Evolutionary conservation across 2,888 invertebrate genomes (phyloP).

Genomic region (Hyalella azteca): DNA sequence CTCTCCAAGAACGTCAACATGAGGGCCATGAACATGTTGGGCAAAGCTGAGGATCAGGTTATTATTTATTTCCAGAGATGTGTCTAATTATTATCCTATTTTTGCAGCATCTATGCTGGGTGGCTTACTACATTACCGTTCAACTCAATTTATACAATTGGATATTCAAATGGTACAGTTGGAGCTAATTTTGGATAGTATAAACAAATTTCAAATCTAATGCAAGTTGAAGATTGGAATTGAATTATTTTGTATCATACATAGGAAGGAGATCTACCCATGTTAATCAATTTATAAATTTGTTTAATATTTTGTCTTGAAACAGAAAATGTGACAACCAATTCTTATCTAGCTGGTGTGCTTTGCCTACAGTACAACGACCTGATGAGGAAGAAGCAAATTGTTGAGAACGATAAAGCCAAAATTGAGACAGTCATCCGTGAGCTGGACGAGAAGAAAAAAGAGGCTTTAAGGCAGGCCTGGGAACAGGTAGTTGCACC

Average conservation of each 20-base stretch:
- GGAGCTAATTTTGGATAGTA: too few relatives aligned
- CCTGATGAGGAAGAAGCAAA: conserved; percentile 73
- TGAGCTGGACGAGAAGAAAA: conserved; percentile 90
- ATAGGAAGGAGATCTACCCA: too few relatives aligned
- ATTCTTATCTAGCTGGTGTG: too few relatives aligned
- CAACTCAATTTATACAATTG: too few relatives aligned
- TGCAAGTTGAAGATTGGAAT: not conserved
- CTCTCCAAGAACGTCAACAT: conserved; percentile 78
- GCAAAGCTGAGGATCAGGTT: conserved; percentile 84
- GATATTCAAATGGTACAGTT: too few relatives aligned
- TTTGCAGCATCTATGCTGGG: not conserved
- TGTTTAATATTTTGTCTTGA: too few relatives aligned
- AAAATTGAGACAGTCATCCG: conserved; percentile 80
- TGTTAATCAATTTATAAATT: too few relatives aligned
- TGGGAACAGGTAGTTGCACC: conserved; percentile 69
- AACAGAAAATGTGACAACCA: too few relatives aligned
- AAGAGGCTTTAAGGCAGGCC: conserved; percentile 78
- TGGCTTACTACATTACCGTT: not conserved
- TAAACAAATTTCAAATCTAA: too few relatives aligned
- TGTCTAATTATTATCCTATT: not conserved
- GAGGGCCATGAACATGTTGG: conserved; percentile 83
- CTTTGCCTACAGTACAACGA: conserved; percentile 69
- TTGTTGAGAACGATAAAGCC: conserved; percentile 76
- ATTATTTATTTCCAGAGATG: not conserved
- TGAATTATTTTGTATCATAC: not conserved